Evolutionary conservation across 2,113 vertebrate species (phyloP), one percentile per base, ranked within the genome.

Genomic region (Alouatta palliata): DNA sequence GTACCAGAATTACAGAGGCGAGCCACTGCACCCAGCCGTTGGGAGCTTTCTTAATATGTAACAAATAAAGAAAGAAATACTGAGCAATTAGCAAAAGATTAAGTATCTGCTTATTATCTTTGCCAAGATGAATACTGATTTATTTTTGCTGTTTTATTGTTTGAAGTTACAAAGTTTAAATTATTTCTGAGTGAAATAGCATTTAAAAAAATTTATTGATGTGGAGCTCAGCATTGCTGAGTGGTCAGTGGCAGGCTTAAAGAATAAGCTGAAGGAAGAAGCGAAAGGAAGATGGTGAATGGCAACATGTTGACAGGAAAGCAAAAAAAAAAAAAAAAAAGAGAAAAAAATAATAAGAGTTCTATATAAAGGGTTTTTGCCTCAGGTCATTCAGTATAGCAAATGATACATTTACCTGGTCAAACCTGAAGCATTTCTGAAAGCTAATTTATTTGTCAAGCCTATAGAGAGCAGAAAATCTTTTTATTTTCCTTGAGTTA

Each of bases 11-110:
- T 30, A 64, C 61, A 64, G 61, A 30, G 30, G 61, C 27, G 0
- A 64, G 61, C 61, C 27, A 64, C 61, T 5, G 0, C 30, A 27
- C 61, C 61, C 5, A 30, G 61, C 5, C 5, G 30, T 30, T 75
- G 54, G n/a, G 40, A 79, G 49, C 70, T 93, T 95, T 94, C 43
- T 87, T 86, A 77, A 66, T 12, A 52, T 87, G n/a, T 85, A 92
- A 58, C 54, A 88, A 66, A 70, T 77, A 89, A 94, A 92, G 58
- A 71, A 92, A 90, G 71, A 96, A 87, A 47, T 86, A 75, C 12
- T 73, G 54, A 75, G 25, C 30, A 54, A 4, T 73, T 89, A 95
- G 87, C 84, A 30, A 77, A 77, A 79, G 54, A 58, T 52, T 82
- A 77, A 89, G 21, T 82, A 66, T 85, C 35, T 71, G 14, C 35